A percentile compares a stretch with the other conserved stretches of the same genome.
phyloP scores from a whole-genome alignment of 1,140 invertebrate species.

The Venturia canescens region DNA sequence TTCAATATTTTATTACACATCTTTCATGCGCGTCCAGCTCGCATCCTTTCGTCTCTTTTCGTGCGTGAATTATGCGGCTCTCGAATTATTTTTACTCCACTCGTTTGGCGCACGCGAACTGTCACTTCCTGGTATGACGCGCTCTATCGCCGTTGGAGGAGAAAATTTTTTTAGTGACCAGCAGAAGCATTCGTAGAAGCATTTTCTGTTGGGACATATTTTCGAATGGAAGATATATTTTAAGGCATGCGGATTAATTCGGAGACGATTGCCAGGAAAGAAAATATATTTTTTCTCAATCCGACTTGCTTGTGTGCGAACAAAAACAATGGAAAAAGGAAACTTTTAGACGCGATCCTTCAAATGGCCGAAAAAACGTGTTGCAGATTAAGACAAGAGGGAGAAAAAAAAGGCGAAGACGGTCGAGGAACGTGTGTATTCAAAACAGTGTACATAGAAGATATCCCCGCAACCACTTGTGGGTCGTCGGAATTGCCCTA shows the following conservation, averaged over 20 bases:
- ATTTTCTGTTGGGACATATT: no score
- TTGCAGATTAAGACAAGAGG: not conserved
- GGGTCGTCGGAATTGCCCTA: slow-evolving; percentile 72
- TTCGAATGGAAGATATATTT: no score
- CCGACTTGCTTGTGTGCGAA: not conserved
- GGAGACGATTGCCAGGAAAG: no score
- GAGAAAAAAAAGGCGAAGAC: slow-evolving; percentile 25
- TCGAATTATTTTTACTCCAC: not conserved
- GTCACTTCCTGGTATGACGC: not conserved
- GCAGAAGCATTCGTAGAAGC: no score
- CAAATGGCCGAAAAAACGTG: not conserved
- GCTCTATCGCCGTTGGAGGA: no score
- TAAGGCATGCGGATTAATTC: no score
- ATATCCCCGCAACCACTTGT: slow-evolving; percentile 66
- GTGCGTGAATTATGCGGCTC: slow-evolving; percentile 1
- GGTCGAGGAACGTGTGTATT: slow-evolving; percentile 56
- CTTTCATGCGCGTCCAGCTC: not conserved
- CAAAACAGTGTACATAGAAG: slow-evolving; percentile 55
- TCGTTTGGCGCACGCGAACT: not conserved
- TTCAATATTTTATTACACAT: not conserved
- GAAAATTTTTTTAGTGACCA: no score
- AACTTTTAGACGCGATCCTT: no score
- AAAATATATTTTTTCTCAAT: no score
- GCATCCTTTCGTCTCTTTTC: not conserved
- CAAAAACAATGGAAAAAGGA: not conserved